A percentile compares a stretch with the other conserved stretches of the same genome.
Conservation (phyloP, 2,113 vertebrate genomes). For the Hassar affinis region DNA sequence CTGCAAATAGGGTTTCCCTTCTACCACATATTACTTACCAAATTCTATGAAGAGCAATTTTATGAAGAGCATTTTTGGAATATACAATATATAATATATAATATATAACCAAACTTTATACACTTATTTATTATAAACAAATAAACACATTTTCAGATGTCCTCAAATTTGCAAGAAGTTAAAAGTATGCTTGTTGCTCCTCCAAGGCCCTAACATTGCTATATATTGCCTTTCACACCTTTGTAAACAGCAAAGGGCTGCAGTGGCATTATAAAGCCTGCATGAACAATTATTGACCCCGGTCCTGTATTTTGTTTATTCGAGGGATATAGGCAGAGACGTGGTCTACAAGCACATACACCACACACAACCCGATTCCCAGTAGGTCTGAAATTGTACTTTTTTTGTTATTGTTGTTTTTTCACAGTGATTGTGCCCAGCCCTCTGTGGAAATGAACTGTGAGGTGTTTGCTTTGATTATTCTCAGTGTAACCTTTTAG, state of each 20-base stretch:
- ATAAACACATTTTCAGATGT: not conserved
- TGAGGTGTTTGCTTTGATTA: constrained; percentile 35
- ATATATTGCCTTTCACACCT: not conserved
- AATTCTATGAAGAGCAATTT: not conserved
- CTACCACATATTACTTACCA: constrained; percentile 1
- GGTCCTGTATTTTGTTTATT: constrained; percentile 13
- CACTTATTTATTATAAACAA: too few relatives aligned
- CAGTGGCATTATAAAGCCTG: constrained; percentile 13
- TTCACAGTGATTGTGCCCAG: constrained; percentile 1
- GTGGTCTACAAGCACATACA: not conserved
- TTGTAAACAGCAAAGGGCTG: constrained; percentile 20
- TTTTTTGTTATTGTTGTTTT: constrained; percentile 8
- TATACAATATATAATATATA: too few relatives aligned
- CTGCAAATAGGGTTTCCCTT: constrained; percentile 9
- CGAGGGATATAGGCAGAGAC: constrained; percentile 12
- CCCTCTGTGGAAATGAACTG: constrained; percentile 19
- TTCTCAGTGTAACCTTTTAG: constrained; percentile 44
- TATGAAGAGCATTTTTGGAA: too few relatives aligned
- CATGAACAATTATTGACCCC: constrained; percentile 4
- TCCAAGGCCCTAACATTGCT: not conserved
- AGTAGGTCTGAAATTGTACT: not conserved
- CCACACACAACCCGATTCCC: not conserved
- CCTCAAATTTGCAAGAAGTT: not conserved
- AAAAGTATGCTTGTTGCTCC: not conserved
- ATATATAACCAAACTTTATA: too few relatives aligned